Percentiles rank a stretch among this genome's conserved stretches.
Evolutionary conservation across 2,797 vertebrate species (phyloP).

Genomic region (Enteromius viviparus): DNA sequence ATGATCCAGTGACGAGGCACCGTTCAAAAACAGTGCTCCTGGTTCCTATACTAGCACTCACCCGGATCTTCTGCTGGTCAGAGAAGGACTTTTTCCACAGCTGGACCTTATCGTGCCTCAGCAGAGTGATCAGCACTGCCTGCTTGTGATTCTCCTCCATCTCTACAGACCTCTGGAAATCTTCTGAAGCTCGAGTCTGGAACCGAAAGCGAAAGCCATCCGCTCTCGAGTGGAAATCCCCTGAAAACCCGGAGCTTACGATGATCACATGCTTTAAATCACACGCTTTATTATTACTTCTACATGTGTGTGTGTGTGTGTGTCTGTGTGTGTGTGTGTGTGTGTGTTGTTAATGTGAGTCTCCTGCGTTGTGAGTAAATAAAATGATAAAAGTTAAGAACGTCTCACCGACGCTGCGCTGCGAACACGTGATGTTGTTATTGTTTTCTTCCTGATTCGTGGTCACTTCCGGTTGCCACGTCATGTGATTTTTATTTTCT

Average conservation of each 20-base stretch:
- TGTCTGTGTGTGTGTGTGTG: not conserved
- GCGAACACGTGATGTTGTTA: conserved; percentile 44
- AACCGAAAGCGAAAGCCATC: conserved; percentile 49
- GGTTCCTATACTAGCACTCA: conserved; percentile 57
- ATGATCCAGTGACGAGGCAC: too few species aligned
- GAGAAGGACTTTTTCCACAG: conserved; percentile 89
- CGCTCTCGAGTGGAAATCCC: not conserved
- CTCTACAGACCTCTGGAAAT: conserved; percentile 48
- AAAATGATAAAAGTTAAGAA: not conserved
- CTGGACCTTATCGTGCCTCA: conserved; percentile 88
- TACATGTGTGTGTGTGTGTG: not conserved
- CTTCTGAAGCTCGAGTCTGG: not conserved
- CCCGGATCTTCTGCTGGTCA: conserved; percentile 79
- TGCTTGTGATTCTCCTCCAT: conserved; percentile 88
- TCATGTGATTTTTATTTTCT: not conserved
- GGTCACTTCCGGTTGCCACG: not conserved
- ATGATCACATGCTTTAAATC: not conserved
- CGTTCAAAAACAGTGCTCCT: too few species aligned
- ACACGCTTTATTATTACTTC: not conserved
- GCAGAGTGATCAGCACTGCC: conserved; percentile 83
- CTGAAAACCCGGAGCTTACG: not conserved
- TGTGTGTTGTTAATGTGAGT: too few species aligned
- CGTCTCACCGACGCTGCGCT: not conserved
- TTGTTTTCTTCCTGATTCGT: conserved; percentile 6
- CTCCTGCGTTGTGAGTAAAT: not conserved